A percentile compares a stretch with the other conserved stretches of the same genome.
phyloP scores from a whole-genome alignment of 2,113 vertebrate species.

The Sigmodon hispidus region DNA sequence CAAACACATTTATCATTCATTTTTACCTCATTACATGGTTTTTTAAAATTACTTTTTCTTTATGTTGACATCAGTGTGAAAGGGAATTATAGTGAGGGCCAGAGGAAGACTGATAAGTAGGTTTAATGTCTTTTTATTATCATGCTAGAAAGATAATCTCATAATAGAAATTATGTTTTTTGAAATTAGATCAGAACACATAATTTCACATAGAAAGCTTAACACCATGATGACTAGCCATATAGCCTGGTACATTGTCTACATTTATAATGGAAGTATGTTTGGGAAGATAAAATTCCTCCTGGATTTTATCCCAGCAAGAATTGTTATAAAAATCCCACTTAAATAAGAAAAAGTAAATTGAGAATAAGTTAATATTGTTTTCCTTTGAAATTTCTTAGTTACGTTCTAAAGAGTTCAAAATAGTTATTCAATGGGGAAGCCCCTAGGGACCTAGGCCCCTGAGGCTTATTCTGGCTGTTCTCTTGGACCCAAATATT shows the following conservation, averaged over 20 bases:
- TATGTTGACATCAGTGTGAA: background rate
- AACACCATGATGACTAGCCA: background rate
- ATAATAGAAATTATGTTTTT: background rate
- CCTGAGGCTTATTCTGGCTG: too few relatives aligned
- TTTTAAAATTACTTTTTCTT: background rate
- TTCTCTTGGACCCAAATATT: background rate
- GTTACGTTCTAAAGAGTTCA: background rate
- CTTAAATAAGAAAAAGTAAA: background rate
- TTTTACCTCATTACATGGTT: background rate
- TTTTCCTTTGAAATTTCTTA: background rate
- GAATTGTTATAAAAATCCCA: background rate
- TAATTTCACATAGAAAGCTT: background rate
- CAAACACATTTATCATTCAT: background rate
- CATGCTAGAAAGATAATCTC: background rate
- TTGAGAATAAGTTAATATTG: background rate
- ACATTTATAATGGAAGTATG: background rate
- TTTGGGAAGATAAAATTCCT: background rate
- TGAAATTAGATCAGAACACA: background rate
- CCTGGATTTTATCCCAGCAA: background rate
- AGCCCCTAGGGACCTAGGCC: background rate
- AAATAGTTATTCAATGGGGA: background rate
- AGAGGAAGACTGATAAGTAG: background rate
- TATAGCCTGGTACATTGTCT: background rate
- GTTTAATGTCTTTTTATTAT: background rate
- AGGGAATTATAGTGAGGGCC: background rate